Evolutionary conservation across 2,113 vertebrate species (phyloP).

Genomic region (Galeopterus variegatus): DNA sequence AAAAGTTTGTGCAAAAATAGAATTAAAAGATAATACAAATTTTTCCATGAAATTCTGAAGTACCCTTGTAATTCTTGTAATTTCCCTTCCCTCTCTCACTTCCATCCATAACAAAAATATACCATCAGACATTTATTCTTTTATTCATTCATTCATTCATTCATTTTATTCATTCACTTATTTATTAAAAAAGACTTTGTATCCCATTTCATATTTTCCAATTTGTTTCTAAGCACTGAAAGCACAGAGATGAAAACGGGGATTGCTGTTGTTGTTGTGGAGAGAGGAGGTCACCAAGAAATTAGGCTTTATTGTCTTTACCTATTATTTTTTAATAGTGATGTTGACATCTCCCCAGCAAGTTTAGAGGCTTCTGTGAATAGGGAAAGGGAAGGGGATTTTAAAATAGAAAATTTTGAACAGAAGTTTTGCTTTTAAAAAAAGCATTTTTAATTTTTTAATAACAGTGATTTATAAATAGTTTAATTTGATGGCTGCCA

Average conservation of each 20-base stretch:
- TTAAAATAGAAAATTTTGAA: not conserved
- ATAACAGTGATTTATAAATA: constrained; percentile 18
- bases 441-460: not conserved
- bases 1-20: too few relatives aligned
- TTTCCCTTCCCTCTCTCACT: not conserved
- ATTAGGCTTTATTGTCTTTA: not conserved
- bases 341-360: not conserved
- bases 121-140: not conserved
- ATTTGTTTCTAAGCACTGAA: not conserved
- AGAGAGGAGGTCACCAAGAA: not conserved
- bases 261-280: not conserved
- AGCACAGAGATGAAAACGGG: not conserved
- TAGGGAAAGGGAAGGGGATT: not conserved
- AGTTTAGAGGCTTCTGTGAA: not conserved
- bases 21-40: too few relatives aligned
- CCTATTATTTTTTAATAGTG: not conserved
- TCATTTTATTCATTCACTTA: not conserved
- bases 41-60: too few relatives aligned
- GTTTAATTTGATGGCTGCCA: not conserved
- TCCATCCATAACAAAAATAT: not conserved
- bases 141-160: not conserved
- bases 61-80: not conserved
- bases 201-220: not conserved
- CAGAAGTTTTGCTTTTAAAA: not conserved
- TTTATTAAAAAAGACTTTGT: not conserved